A percentile compares a stretch with the other conserved stretches of the same genome.
These are phyloP conservation scores for Zele albiditarsus DNA, from an alignment of 2,888 invertebrate genomes.

Conservation along the genomic window DNA sequence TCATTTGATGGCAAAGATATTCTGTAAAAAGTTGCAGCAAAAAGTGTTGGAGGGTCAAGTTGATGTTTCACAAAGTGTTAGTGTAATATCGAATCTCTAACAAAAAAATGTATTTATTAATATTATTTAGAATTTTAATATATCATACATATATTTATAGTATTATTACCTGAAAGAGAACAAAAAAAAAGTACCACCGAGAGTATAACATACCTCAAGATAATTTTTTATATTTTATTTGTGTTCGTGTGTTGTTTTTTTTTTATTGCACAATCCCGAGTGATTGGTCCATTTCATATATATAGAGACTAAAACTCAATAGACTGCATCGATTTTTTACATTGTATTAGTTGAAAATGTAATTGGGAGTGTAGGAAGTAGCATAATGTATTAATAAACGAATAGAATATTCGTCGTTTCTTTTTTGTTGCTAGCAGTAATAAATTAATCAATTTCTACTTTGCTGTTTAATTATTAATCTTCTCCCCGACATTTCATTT, in stretches of 20 bases:
- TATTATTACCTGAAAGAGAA: background rate
- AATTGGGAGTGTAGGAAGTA: background rate
- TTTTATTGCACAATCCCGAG: background rate
- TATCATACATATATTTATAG: background rate
- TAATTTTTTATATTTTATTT: conserved; percentile 14
- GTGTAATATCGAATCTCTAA: conserved; percentile 74
- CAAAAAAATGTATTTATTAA: conserved; percentile 5
- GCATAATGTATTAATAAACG: background rate
- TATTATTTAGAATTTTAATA: conserved; percentile 5
- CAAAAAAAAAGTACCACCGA: background rate
- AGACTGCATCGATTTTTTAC: background rate
- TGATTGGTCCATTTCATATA: conserved; percentile 20
- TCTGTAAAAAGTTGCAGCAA: conserved; percentile 83
- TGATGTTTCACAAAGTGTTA: conserved; percentile 79
- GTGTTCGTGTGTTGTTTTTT: background rate
- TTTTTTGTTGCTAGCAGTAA: background rate
- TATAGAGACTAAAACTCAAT: background rate
- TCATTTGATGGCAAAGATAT: conserved; percentile 83
- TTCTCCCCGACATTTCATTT: no score
- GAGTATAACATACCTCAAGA: background rate
- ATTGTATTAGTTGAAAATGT: background rate
- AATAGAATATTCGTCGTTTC: background rate
- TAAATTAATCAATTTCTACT: background rate
- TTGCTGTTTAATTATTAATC: no score
- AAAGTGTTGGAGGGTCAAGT: conserved; percentile 80